phyloP scores from a whole-genome alignment of 64 coral and sea anemone genomes.

The Pocillopora verrucosa region DNA sequence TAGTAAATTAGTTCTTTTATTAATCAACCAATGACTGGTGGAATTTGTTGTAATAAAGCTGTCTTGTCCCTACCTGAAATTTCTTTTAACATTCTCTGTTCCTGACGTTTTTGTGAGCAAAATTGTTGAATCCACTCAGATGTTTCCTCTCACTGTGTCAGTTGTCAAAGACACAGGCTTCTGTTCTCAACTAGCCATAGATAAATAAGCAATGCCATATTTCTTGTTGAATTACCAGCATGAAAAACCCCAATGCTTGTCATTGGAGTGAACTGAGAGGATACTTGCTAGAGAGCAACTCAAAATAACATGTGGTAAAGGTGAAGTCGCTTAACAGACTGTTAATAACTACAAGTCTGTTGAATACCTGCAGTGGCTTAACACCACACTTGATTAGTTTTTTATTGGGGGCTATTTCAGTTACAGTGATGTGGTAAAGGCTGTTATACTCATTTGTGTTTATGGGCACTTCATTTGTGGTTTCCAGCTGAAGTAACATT shows the following conservation, averaged over 20 bases:
- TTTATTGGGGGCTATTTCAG: constrained; percentile 48
- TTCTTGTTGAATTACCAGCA: not conserved
- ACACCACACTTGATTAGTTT: constrained; percentile 25
- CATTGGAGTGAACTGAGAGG: no score
- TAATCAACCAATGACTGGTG: no score
- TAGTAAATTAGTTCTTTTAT: not conserved
- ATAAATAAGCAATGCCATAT: not conserved
- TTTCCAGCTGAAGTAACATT: constrained; percentile 56
- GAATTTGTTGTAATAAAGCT: no score
- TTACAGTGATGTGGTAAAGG: not conserved
- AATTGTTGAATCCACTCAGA: not conserved
- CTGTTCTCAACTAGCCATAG: not conserved
- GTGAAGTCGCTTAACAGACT: not conserved
- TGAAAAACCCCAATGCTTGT: no score
- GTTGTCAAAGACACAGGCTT: no score
- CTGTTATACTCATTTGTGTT: constrained; percentile 24
- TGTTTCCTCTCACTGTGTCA: no score
- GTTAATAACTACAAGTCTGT: constrained; percentile 35
- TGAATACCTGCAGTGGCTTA: constrained; percentile 40
- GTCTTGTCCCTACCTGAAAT: not conserved
- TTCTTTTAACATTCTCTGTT: not conserved
- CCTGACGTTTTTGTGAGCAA: not conserved
- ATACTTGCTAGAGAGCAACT: not conserved
- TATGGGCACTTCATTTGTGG: constrained; percentile 30
- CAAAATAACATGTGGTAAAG: not conserved